Conservation (phyloP, 2,797 vertebrate genomes). For the Zalophus californianus region DNA sequence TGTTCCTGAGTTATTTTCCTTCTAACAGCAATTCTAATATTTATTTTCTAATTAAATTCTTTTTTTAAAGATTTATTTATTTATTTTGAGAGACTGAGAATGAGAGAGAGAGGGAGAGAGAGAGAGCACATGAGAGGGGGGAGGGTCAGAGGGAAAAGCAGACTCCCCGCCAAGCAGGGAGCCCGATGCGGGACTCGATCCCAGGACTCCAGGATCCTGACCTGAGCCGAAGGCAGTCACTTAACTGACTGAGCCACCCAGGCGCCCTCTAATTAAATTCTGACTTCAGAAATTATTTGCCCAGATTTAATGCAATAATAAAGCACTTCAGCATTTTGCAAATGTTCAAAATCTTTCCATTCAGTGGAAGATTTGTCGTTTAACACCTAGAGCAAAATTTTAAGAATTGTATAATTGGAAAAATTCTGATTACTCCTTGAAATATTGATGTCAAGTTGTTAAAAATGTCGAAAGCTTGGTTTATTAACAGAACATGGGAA, state of each 20-base stretch:
- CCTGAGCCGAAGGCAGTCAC: too few relatives aligned
- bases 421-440: background rate
- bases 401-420: background rate
- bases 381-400: conserved; percentile 1
- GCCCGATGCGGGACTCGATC: too few relatives aligned
- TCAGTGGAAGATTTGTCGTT: conserved; percentile 7
- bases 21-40: conserved; percentile 31
- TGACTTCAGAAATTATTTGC: conserved; percentile 28
- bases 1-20: background rate
- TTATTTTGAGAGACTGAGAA: too few relatives aligned
- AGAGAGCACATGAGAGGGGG: too few relatives aligned
- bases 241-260: too few relatives aligned
- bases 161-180: too few relatives aligned
- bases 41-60: conserved; percentile 52
- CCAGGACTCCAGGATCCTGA: too few relatives aligned
- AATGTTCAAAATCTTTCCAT: background rate
- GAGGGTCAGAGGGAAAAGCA: too few relatives aligned
- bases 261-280: background rate
- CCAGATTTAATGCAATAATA: background rate
- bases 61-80: too few relatives aligned
- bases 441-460: conserved; percentile 18
- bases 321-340: background rate
- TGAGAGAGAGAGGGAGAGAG: too few relatives aligned
- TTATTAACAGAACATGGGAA: background rate
- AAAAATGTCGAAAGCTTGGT: background rate